These are phyloP conservation scores for Raphicerus campestris DNA, from an alignment of 2,113 vertebrate species.

Conservation along the genomic window DNA sequence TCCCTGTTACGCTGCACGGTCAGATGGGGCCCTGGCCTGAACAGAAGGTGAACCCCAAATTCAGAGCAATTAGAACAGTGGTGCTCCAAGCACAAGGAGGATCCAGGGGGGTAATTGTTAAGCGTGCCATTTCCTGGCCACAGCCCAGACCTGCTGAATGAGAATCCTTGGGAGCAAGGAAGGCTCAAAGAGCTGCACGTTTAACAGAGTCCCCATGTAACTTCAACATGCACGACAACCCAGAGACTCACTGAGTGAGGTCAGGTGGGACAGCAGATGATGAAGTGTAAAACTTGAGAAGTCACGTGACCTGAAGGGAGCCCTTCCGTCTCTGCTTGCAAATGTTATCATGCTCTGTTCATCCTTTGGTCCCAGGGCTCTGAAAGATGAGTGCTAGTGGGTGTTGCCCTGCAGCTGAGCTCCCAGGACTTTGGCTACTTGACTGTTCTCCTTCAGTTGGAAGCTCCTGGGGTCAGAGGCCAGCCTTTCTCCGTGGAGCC, in stretches of 20 bases:
- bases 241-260: not conserved
- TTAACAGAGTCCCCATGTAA: not conserved
- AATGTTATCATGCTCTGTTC: not conserved
- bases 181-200: not conserved
- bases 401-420: not conserved
- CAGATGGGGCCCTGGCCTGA: not conserved
- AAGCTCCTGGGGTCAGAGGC: conserved; percentile 33
- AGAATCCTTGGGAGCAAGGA: not conserved
- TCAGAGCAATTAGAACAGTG: not conserved
- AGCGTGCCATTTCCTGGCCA: not conserved
- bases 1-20: not conserved
- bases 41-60: not conserved
- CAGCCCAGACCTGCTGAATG: not conserved
- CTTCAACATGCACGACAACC: not conserved
- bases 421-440: not conserved
- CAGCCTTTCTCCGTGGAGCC: not conserved
- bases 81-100: no score
- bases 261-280: not conserved
- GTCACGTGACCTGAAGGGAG: not conserved
- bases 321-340: not conserved
- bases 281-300: not conserved
- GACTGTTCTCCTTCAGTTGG: not conserved
- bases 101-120: not conserved
- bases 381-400: not conserved
- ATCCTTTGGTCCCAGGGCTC: not conserved